Evolutionary conservation across 2,888 invertebrate genomes (phyloP).

Genomic region (Plagiodera versicolora): DNA sequence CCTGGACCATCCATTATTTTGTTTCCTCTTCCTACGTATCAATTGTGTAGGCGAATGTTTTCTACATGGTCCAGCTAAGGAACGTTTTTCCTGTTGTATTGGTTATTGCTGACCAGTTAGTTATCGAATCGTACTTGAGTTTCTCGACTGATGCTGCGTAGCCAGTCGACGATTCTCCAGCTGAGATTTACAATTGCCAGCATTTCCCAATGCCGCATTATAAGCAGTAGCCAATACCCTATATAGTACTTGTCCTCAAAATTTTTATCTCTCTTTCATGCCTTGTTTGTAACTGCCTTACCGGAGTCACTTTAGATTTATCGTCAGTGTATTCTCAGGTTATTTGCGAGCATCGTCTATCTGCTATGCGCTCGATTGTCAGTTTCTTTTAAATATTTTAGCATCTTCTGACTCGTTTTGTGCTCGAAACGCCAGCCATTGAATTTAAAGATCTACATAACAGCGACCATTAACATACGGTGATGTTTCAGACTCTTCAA

Average conservation of each 20-base stretch:
- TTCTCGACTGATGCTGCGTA: slow-evolving; percentile 11
- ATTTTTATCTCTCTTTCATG: slow-evolving; percentile 56
- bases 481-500: slow-evolving; percentile 31
- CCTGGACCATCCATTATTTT: too few species aligned
- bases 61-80: too few species aligned
- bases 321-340: slow-evolving; percentile 45
- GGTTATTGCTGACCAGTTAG: not conserved
- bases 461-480: slow-evolving; percentile 32
- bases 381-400: slow-evolving; percentile 34
- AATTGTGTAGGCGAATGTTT: too few species aligned
- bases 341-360: slow-evolving; percentile 46
- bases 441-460: slow-evolving; percentile 34
- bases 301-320: slow-evolving; percentile 50
- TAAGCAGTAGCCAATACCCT: slow-evolving; percentile 53
- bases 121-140: not conserved
- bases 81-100: not conserved
- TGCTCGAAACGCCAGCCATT: slow-evolving; percentile 34
- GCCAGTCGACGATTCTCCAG: slow-evolving; percentile 28
- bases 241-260: slow-evolving; percentile 56
- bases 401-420: slow-evolving; percentile 33
- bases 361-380: slow-evolving; percentile 33
- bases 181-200: slow-evolving; percentile 49
- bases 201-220: slow-evolving; percentile 51
- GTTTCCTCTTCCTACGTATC: too few species aligned
- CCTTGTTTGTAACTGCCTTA: slow-evolving; percentile 54